phyloP scores from a whole-genome alignment of 1,140 invertebrate species.

The Drosophila sechellia region DNA sequence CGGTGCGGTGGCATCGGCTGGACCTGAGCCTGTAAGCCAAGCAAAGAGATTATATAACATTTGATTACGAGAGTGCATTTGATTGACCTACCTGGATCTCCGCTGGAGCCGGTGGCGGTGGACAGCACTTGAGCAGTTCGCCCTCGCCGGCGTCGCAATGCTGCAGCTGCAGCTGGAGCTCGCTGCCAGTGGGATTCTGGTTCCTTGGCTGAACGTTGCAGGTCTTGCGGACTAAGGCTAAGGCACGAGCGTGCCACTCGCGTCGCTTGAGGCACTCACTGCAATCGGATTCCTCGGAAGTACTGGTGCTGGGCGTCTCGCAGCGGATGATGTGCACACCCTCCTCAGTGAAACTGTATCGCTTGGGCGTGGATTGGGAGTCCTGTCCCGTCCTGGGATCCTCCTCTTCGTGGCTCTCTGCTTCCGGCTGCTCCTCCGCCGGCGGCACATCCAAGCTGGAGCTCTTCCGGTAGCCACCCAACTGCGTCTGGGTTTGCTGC shows the following conservation, averaged over 20 bases:
- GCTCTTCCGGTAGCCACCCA: constrained; percentile 86
- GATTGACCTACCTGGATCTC: not conserved
- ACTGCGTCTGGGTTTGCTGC: constrained; percentile 51
- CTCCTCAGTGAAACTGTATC: constrained; percentile 89
- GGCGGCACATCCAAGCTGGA: constrained; percentile 89
- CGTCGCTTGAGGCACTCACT: constrained; percentile 83
- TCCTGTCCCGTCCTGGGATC: constrained; percentile 12
- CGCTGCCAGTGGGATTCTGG: constrained; percentile 49
- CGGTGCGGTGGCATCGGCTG: constrained; percentile 87
- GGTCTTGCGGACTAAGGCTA: constrained; percentile 80
- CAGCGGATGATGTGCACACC: constrained; percentile 86
- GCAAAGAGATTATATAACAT: not conserved
- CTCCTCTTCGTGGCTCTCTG: constrained; percentile 18
- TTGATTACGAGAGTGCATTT: not conserved
- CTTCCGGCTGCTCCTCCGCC: constrained; percentile 31
- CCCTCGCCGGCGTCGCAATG: constrained; percentile 79
- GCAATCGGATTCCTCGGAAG: constrained; percentile 83
- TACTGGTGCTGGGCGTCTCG: constrained; percentile 81
- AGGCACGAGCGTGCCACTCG: constrained; percentile 82
- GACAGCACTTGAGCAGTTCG: constrained; percentile 83
- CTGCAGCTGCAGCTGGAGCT: constrained; percentile 61
- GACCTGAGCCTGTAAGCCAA: constrained; percentile 2
- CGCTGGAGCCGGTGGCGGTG: constrained; percentile 43
- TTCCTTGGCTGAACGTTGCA: constrained; percentile 84
- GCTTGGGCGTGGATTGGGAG: constrained; percentile 85